Conservation (phyloP, 1,140 invertebrate genomes). For the Trichonephila clavipes region DNA sequence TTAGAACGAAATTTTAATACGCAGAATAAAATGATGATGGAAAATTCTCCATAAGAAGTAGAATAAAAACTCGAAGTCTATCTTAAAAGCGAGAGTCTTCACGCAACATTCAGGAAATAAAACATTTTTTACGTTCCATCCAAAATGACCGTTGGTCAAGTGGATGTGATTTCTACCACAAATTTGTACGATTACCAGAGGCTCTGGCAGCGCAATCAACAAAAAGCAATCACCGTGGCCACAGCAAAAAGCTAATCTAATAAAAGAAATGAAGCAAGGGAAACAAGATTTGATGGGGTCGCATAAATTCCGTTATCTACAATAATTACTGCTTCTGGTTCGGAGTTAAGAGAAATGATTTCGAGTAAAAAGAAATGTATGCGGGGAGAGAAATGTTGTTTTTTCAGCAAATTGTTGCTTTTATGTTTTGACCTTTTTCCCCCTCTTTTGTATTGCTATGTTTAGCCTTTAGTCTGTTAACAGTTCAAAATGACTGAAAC, state of each 20-base stretch:
- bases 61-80: too few species aligned
- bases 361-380: neutral
- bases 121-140: neutral
- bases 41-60: too few species aligned
- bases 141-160: constrained; percentile 14
- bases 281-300: constrained; percentile 58
- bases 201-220: neutral
- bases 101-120: constrained; percentile 2
- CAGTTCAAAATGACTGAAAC: too few species aligned
- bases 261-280: constrained; percentile 39
- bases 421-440: neutral
- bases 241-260: constrained; percentile 36
- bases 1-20: too few species aligned
- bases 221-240: neutral
- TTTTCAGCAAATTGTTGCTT: neutral
- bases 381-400: neutral
- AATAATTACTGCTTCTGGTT: constrained; percentile 41
- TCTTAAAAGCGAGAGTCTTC: neutral
- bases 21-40: too few species aligned
- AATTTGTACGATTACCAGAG: neutral
- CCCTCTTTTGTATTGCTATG: too few species aligned
- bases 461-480: too few species aligned
- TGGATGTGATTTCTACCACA: constrained; percentile 17
- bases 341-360: constrained; percentile 15
- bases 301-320: constrained; percentile 43